Evolutionary conservation across 2,888 invertebrate species (phyloP), one percentile per base, ranked within the genome.

Genomic region (Ectobius pallidus): DNA sequence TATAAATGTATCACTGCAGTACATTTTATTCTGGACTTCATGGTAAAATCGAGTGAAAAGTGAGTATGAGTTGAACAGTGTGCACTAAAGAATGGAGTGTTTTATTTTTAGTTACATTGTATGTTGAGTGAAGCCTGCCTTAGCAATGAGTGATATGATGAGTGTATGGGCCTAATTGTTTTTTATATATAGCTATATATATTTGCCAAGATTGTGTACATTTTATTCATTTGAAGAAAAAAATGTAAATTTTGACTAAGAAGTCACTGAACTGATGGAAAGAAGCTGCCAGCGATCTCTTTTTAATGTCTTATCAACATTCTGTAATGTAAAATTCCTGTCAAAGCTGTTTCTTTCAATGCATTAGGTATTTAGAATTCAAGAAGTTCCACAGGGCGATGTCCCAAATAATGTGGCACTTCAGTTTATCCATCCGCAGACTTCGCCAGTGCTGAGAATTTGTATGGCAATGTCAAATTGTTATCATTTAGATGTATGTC

Each of bases 121-220:
- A 72, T 73, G 75, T 73, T 73, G 75, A 73, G 71, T 73, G 71
- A 75, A 73, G 75, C 67, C 69, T 73, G 73, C 75, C 75, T 75
- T 75, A 75, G 74, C 70, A 70, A 49, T 70, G 70, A 68, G 62
- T 70, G 72, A 69, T 65, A 65, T 72, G 69, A 67, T 58, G 74
- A 72, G 73, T 75, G 73, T 73, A 61, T 75, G 74, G 74, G 74
- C 74, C 74, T 75, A 75, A 75, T 73, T 73, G 74, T 75, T 75
- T 75, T 74, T 69, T 72, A 74, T 74, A 71, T 61, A 58, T 18
- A 18, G 58, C 16, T 73, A 74, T 67, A 70, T 72, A 65, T 72
- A 72, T 73, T 72, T 69, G 71, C 71, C 74, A 74, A 69, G 69
- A 68, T 71, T 69, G 62, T 71, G 71, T 73, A 70, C 67, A 71